Conservation (phyloP, 92 coral and sea anemone species). For the Micromussa lordhowensis region DNA sequence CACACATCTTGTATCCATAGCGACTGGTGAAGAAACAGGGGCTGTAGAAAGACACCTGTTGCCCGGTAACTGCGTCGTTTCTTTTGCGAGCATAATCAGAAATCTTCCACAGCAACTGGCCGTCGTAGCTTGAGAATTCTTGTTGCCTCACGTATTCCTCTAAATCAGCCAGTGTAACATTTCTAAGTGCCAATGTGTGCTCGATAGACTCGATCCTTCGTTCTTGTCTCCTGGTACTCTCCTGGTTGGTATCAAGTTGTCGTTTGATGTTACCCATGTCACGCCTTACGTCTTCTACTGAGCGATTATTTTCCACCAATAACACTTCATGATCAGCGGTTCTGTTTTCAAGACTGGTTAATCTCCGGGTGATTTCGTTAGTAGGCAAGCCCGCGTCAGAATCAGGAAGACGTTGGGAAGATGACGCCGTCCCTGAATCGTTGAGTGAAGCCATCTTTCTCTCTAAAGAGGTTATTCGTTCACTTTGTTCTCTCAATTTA, state of each 20-base stretch:
- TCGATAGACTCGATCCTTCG: slow-evolving; percentile 43
- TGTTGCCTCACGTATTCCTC: slow-evolving; percentile 28
- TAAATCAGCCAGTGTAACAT: slow-evolving; percentile 46
- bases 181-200: slow-evolving; percentile 32
- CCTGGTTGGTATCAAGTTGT: slow-evolving; percentile 19
- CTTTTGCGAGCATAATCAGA: slow-evolving; percentile 48
- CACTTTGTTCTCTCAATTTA: slow-evolving; percentile 10
- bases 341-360: slow-evolving; percentile 8
- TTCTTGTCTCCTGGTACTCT: slow-evolving; percentile 18
- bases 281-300: slow-evolving; percentile 24
- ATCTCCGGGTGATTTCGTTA: background rate
- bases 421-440: background rate
- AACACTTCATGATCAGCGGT: slow-evolving; percentile 51
- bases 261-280: slow-evolving; percentile 29
- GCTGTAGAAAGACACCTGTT: slow-evolving; percentile 43
- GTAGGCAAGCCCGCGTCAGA: background rate
- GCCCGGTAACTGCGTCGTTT: slow-evolving; percentile 51
- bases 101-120: slow-evolving; percentile 58
- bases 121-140: slow-evolving; percentile 38
- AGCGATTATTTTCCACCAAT: slow-evolving; percentile 39
- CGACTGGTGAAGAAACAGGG: slow-evolving; percentile 59
- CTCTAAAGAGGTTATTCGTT: slow-evolving; percentile 22
- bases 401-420: background rate
- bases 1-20: slow-evolving; percentile 69
- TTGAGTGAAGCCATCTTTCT: slow-evolving; percentile 15